These are phyloP conservation scores for Struthidea cinerea DNA, from an alignment of 2,113 vertebrate genomes.

Conservation along the genomic window DNA sequence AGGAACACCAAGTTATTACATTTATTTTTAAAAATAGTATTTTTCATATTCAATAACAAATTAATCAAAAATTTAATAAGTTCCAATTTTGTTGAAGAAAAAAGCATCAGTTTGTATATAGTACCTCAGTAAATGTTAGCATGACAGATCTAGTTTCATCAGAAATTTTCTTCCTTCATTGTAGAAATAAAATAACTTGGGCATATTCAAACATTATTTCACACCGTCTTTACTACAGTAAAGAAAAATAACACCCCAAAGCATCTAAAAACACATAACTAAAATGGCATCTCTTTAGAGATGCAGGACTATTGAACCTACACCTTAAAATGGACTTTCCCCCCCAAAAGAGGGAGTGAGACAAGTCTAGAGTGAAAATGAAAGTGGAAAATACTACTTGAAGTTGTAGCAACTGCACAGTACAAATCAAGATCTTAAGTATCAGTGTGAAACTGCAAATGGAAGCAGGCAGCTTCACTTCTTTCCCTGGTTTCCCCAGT, in stretches of 20 bases:
- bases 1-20: background rate
- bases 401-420: background rate
- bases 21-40: background rate
- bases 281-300: background rate
- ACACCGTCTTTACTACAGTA: background rate
- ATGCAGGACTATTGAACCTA: background rate
- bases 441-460: background rate
- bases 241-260: background rate
- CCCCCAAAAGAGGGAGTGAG: background rate
- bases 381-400: background rate
- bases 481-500: background rate
- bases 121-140: background rate
- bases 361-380: background rate
- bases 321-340: background rate
- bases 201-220: background rate
- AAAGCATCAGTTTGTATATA: background rate
- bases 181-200: background rate
- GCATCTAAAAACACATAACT: background rate
- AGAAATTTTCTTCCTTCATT: background rate
- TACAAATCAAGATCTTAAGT: background rate
- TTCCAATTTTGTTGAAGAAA: background rate
- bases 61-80: background rate
- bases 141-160: background rate
- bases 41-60: background rate
- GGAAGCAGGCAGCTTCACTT: background rate